phyloP scores from a whole-genome alignment of 2,113 vertebrate species.

The Melanostigma gelatinosum region DNA sequence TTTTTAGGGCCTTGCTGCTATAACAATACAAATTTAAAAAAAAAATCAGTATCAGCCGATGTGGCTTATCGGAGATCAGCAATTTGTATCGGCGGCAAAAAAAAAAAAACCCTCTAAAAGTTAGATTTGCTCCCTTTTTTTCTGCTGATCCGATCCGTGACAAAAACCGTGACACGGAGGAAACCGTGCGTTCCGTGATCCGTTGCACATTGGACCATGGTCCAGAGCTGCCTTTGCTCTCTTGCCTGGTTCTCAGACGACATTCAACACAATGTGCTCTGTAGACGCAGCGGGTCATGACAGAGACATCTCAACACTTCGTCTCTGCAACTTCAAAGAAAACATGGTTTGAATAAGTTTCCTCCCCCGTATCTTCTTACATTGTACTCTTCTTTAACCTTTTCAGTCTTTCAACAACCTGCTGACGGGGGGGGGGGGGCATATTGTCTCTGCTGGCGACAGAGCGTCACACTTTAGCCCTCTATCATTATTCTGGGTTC shows the following conservation, averaged over 20 bases:
- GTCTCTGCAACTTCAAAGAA: not conserved
- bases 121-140: too few relatives aligned
- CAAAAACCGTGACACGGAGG: too few relatives aligned
- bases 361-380: not conserved
- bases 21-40: too few relatives aligned
- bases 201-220: not conserved
- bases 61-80: too few relatives aligned
- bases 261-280: constrained; percentile 28
- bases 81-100: too few relatives aligned
- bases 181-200: not conserved
- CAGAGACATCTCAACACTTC: not conserved
- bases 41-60: too few relatives aligned
- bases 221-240: not conserved
- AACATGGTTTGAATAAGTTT: constrained; percentile 1
- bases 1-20: too few relatives aligned
- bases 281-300: constrained; percentile 1
- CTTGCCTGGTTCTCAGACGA: not conserved
- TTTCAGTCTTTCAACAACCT: constrained; percentile 15
- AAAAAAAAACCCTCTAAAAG: too few relatives aligned
- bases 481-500: constrained; percentile 42
- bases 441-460: not conserved
- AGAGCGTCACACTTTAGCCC: constrained; percentile 27
- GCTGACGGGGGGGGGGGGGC: constrained; percentile 24
- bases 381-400: not conserved
- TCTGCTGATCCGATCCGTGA: too few relatives aligned